A percentile compares a stretch with the other conserved stretches of the same genome.
Evolutionary conservation across 1,140 invertebrate species (phyloP).

Genomic region (Drosophila leontia): DNA sequence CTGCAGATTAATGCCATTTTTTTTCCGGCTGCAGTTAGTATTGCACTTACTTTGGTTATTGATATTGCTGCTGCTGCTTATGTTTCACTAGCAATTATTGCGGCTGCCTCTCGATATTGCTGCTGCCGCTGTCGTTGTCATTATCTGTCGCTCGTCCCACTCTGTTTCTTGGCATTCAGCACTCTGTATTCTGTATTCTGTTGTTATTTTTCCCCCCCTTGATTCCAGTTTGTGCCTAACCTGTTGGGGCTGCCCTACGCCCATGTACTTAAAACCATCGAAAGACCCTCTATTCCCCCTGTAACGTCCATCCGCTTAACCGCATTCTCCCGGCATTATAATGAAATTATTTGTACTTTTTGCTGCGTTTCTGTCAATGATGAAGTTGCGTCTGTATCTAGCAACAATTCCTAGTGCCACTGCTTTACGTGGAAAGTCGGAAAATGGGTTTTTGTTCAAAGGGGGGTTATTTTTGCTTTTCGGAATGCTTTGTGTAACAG

Average conservation of each 20-base stretch:
- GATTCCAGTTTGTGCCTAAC: slow-evolving; percentile 29
- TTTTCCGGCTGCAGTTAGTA: slow-evolving; percentile 11
- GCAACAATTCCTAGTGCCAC: slow-evolving; percentile 4
- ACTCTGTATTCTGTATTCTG: slow-evolving; percentile 11
- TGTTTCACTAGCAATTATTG: slow-evolving; percentile 41
- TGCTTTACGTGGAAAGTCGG: slow-evolving; percentile 15
- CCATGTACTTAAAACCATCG: slow-evolving; percentile 2
- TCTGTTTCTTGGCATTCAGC: slow-evolving; percentile 33
- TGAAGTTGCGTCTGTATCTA: slow-evolving; percentile 25
- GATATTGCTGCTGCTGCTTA: slow-evolving; percentile 29
- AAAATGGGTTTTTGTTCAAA: slow-evolving; percentile 24
- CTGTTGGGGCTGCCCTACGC: slow-evolving; percentile 26
- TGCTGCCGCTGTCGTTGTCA: slow-evolving; percentile 8
- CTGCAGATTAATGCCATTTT: slow-evolving; percentile 23
- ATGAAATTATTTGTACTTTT: slow-evolving; percentile 82
- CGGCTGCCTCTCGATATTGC: slow-evolving; percentile 14
- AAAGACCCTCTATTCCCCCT: neutral
- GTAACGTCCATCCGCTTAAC: neutral
- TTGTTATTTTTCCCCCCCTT: slow-evolving; percentile 8
- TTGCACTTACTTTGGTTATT: slow-evolving; percentile 36
- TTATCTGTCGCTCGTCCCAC: slow-evolving; percentile 42
- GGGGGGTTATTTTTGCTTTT: neutral
- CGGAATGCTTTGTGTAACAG: neutral
- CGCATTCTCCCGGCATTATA: slow-evolving; percentile 57
- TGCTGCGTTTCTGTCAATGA: slow-evolving; percentile 40